phyloP scores from a whole-genome alignment of 2,888 invertebrate genomes.

The Lucinisca nassula region DNA sequence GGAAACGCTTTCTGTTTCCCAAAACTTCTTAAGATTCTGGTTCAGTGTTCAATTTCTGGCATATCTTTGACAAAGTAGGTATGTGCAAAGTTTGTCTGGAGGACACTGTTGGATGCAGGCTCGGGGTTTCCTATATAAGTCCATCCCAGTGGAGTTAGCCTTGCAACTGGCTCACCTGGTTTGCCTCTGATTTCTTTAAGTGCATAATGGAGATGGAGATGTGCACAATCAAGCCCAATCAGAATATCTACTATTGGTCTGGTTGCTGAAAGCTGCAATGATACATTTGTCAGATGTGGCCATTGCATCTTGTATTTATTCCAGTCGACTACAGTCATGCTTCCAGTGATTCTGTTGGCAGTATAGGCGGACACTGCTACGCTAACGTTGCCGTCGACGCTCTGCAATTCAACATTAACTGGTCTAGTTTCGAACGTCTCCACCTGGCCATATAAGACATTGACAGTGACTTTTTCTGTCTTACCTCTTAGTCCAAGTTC shows the following conservation, averaged over 20 bases:
- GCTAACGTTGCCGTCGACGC: not conserved
- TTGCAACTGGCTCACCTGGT: not conserved
- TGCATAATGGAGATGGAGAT: not conserved
- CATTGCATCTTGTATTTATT: not conserved
- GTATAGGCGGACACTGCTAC: not conserved
- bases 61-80: too few species aligned
- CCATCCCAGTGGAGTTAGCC: constrained; percentile 15
- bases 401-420: not conserved
- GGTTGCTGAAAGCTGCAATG: not conserved
- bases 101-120: too few species aligned
- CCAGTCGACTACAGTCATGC: not conserved
- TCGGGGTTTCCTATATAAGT: constrained; percentile 1
- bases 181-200: not conserved
- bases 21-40: too few species aligned
- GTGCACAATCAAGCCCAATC: constrained; percentile 5
- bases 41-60: too few species aligned
- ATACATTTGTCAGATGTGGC: not conserved
- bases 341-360: not conserved
- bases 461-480: not conserved
- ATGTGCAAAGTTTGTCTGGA: too few species aligned
- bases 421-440: not conserved
- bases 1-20: too few species aligned
- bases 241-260: not conserved
- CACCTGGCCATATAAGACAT: not conserved
- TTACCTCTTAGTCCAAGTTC: not conserved